These are phyloP conservation scores for Aphelocoma californica DNA, from an alignment of 2,797 vertebrate species.

Conservation along the genomic window DNA sequence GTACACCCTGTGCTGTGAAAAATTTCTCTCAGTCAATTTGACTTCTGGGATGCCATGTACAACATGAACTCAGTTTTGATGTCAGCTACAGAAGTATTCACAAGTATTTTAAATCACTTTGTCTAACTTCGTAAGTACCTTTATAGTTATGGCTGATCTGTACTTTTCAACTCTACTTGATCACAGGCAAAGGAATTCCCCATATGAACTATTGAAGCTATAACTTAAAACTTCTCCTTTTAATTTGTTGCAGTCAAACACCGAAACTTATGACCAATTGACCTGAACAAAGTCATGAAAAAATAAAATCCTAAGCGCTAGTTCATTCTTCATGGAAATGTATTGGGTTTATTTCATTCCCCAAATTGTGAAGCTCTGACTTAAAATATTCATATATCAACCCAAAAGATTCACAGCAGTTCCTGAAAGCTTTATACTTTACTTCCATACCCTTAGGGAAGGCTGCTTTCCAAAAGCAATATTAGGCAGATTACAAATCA, in stretches of 20 bases:
- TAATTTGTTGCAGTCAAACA: background rate
- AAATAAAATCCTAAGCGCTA: background rate
- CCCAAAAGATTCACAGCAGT: background rate
- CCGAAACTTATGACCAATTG: background rate
- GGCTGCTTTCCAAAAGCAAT: background rate
- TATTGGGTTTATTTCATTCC: background rate
- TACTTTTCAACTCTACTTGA: background rate
- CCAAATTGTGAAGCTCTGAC: background rate
- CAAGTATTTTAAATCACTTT: background rate
- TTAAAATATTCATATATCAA: background rate
- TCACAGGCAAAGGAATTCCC: background rate
- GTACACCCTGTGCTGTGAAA: background rate
- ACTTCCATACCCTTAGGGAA: background rate
- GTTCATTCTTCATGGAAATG: background rate
- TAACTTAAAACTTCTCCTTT: background rate
- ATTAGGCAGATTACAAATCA: conserved; percentile 12
- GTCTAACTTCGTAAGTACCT: background rate
- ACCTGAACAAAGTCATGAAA: background rate
- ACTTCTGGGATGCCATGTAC: background rate
- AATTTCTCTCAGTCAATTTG: background rate
- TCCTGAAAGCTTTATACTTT: background rate
- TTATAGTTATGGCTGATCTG: background rate
- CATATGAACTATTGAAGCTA: background rate
- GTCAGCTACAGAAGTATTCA: background rate
- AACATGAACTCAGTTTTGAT: background rate